phyloP scores from a whole-genome alignment of 2,113 vertebrate species.

The Antigone vipio region DNA sequence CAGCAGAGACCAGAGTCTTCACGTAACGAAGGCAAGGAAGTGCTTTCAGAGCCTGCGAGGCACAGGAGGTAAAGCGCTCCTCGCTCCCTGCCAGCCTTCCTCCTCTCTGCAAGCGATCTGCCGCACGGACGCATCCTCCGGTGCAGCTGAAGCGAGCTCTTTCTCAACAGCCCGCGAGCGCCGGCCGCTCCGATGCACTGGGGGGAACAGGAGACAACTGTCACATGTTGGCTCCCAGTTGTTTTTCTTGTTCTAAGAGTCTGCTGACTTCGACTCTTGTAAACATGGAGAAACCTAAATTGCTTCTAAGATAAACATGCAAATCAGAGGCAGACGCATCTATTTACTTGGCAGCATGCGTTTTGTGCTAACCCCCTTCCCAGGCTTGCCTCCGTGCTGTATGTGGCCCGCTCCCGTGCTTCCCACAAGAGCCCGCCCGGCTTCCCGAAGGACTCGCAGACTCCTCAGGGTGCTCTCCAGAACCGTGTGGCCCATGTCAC shows the following conservation, averaged over 20 bases:
- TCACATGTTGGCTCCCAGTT: conserved; percentile 36
- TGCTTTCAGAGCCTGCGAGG: neutral
- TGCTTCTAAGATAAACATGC: conserved; percentile 73
- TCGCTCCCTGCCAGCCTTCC: neutral
- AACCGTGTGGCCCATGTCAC: accelerated
- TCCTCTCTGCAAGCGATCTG: neutral
- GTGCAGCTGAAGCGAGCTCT: neutral
- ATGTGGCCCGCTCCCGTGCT: neutral
- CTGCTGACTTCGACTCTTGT: conserved; percentile 67
- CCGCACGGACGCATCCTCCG: neutral
- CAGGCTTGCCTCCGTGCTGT: neutral
- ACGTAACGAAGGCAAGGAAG: accelerated
- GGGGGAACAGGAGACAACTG: conserved; percentile 43
- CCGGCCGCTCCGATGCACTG: neutral
- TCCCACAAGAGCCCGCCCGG: neutral
- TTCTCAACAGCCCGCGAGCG: neutral
- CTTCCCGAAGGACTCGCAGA: accelerated
- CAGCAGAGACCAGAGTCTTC: accelerated
- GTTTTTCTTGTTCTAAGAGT: conserved; percentile 51
- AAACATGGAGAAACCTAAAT: conserved; percentile 73
- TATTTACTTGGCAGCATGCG: conserved; percentile 17
- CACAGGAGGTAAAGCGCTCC: neutral
- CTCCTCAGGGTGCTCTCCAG: neutral
- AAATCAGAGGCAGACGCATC: conserved; percentile 63
- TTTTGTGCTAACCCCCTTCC: neutral